phyloP scores from a whole-genome alignment of 2,888 invertebrate species.

The Chalcis sispes region DNA sequence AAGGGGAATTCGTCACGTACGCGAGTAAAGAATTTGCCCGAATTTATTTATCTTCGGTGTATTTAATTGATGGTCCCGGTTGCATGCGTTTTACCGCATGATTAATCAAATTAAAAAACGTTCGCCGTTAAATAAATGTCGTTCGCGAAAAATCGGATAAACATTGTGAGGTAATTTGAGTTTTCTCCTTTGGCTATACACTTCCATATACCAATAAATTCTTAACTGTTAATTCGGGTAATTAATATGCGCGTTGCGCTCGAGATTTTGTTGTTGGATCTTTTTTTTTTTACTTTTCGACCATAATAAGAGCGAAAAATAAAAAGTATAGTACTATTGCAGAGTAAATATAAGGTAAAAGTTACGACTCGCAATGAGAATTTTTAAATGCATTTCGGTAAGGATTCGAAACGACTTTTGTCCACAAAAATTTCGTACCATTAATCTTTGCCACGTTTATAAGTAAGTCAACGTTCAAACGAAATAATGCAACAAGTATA shows the following conservation, averaged over 20 bases:
- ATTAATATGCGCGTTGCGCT: slow-evolving; percentile 38
- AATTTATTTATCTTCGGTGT: slow-evolving; percentile 19
- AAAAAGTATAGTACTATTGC: not conserved
- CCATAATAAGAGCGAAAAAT: not conserved
- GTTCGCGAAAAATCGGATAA: slow-evolving; percentile 1
- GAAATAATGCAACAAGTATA: too few species aligned
- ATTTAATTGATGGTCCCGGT: slow-evolving; percentile 36
- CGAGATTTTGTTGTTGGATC: not conserved
- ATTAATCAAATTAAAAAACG: slow-evolving; percentile 49
- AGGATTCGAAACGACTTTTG: not conserved
- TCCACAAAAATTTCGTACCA: not conserved
- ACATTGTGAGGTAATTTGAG: slow-evolving; percentile 28
- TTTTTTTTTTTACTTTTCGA: not conserved
- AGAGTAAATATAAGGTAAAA: slow-evolving; percentile 3
- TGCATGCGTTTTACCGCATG: not conserved
- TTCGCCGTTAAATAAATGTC: slow-evolving; percentile 17
- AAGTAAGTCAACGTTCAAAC: too few species aligned
- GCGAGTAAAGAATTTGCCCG: slow-evolving; percentile 8
- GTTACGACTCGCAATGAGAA: not conserved
- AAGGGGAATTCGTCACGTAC: not conserved
- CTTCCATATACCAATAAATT: slow-evolving; percentile 16
- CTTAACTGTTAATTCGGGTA: slow-evolving; percentile 35
- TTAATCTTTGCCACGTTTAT: too few species aligned
- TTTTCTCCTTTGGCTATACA: too few species aligned
- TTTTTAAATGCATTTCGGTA: too few species aligned